Evolutionary conservation across 92 coral and sea anemone species (phyloP).

Genomic region (Scolanthus callimorphus): DNA sequence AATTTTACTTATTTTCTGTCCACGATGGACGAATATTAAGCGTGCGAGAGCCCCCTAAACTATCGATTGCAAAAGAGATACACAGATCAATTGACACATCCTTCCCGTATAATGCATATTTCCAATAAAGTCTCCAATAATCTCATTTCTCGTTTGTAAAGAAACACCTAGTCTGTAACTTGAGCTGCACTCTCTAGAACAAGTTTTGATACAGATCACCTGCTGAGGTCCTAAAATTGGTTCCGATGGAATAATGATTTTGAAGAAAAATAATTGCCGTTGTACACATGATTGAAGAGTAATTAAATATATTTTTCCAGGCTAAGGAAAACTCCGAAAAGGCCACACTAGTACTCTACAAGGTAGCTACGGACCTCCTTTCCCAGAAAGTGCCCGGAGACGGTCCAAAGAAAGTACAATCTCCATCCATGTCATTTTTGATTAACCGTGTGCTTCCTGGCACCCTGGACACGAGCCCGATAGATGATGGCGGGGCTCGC

Average conservation of each 20-base stretch:
- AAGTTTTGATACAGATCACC: no score
- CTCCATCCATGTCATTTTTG: conserved; percentile 25
- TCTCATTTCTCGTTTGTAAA: no score
- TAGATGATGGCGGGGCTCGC: conserved; percentile 14
- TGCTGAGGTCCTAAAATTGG: background rate
- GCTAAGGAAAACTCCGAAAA: conserved; percentile 14
- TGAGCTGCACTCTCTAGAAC: no score
- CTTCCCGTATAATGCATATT: no score
- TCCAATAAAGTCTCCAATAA: no score
- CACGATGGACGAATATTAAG: no score
- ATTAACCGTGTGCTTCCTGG: conserved; percentile 27
- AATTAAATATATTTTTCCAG: conserved; percentile 7
- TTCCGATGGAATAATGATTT: background rate
- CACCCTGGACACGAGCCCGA: conserved; percentile 18
- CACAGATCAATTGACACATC: no score
- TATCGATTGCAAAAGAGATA: no score
- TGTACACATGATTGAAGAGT: background rate
- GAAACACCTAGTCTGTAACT: no score
- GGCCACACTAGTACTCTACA: conserved; percentile 3
- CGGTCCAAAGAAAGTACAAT: conserved; percentile 11
- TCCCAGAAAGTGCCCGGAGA: conserved; percentile 34
- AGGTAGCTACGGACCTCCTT: conserved; percentile 11
- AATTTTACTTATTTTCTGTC: no score
- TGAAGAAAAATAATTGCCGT: background rate
- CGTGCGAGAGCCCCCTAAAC: no score